Evolutionary conservation across 2,113 vertebrate species (phyloP).

Genomic region (Loxodonta africana): DNA sequence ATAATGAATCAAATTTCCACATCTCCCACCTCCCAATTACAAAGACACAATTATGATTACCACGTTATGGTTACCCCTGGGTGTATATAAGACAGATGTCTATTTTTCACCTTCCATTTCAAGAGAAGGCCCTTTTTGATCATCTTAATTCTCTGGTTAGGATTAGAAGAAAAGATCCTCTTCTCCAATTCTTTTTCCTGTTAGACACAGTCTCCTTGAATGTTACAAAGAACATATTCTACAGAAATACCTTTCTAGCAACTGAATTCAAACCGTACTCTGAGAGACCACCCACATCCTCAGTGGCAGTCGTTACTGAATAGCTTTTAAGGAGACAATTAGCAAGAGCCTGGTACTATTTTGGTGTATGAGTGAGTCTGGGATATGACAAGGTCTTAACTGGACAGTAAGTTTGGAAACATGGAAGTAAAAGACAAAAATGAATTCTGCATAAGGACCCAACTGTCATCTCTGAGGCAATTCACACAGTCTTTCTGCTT

Average conservation of each 20-base stretch:
- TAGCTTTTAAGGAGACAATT: neutral
- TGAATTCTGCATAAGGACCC: neutral
- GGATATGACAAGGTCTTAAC: neutral
- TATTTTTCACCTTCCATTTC: conserved; percentile 28
- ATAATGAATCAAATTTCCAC: neutral
- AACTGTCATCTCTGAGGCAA: neutral
- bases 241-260: neutral
- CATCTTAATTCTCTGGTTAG: neutral
- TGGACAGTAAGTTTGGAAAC: neutral
- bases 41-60: neutral
- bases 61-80: neutral
- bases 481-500: neutral
- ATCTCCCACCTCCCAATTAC: neutral
- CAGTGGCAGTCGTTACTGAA: neutral
- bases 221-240: neutral
- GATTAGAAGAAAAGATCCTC: neutral
- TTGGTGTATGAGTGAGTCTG: neutral
- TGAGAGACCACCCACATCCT: neutral
- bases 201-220: neutral
- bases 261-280: neutral
- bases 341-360: neutral
- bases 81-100: neutral
- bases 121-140: neutral
- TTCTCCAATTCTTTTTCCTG: neutral
- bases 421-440: neutral